Conservation (phyloP, 1,140 invertebrate genomes). For the Ostrea edulis region DNA sequence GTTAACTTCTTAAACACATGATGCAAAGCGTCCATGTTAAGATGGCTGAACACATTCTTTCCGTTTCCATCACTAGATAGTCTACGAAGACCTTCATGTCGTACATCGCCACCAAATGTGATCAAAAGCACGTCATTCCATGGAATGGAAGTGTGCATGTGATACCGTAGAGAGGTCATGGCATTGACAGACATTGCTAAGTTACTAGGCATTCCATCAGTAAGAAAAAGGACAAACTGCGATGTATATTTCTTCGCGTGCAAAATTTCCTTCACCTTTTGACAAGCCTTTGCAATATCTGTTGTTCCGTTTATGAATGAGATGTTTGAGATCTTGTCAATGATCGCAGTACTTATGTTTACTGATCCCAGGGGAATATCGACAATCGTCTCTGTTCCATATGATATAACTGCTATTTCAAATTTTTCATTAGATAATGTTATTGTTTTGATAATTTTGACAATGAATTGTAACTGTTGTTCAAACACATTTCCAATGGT, state of each 20-base stretch:
- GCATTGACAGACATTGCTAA: not conserved
- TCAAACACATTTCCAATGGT: not conserved
- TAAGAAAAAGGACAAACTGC: slow-evolving; percentile 31
- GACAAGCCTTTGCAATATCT: not conserved
- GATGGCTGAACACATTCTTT: not conserved
- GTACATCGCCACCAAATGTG: not conserved
- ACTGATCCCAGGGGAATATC: slow-evolving; percentile 1
- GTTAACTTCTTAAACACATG: not conserved
- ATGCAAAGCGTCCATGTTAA: not conserved
- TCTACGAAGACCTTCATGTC: slow-evolving; percentile 8
- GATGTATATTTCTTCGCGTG: not conserved
- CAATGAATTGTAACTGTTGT: slow-evolving; percentile 3
- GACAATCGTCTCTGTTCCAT: not conserved
- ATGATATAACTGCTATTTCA: slow-evolving; percentile 17
- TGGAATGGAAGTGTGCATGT: not conserved
- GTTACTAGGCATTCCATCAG: slow-evolving; percentile 32
- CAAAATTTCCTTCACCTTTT: not conserved
- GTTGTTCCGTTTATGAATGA: slow-evolving; percentile 23
- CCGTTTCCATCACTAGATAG: not conserved
- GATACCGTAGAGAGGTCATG: not conserved
- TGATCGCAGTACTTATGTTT: not conserved
- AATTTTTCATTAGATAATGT: slow-evolving; percentile 10
- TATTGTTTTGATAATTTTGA: not conserved
- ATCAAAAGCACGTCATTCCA: not conserved
- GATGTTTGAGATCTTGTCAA: not conserved